Base-by-base conservation (phyloP, 2,888 invertebrate species). In the Sturmia bella region DNA sequence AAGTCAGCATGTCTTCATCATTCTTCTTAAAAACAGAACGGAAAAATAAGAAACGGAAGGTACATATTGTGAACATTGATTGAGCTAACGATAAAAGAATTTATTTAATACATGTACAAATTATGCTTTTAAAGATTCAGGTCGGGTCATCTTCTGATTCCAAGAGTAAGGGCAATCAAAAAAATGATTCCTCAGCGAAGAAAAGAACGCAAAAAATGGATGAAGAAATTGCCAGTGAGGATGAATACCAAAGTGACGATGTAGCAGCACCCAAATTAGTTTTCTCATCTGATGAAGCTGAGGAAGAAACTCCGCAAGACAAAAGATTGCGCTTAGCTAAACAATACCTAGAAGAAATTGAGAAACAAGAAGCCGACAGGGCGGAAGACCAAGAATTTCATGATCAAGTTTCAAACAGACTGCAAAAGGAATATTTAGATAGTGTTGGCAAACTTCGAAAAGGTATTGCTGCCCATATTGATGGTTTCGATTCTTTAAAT, bases 281-380 rank as follows among this genome's bases (percentile, higher is more conserved):
- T 3, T 90, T 88, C 74, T 87, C 88, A 0, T 87, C 86, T 2
- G 88, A 89, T 68, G 87, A 89, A 15, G 90, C 89, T 69, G 91
- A 91, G 74, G 91, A 91, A 75, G 96, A 97, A 90, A 97, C 97
- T 0, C 94, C 95, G 0, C 97, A 98, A 89, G 97, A 98, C 87
- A 98, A 98, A 89, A 95, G 96, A 85, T 89, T 98, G 61, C 93
- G 98, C 54, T 91, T 98, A 81, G 98, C 98, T 0, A 98, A 98
- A 89, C 94, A 96, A 88, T 98, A 98, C 90, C 92, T 99, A 41
- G 93, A 95, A 87, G 96, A 97, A 92, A 95, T 98, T 54, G 95
- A 96, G 90, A 94, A 93, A 87, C 95, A 96, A 92, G 96, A 96
- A 89, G 93, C 93, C 21, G 93, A 94, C 84, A 92, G 95, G 85